phyloP scores from a whole-genome alignment of 2,113 vertebrate genomes.

The Emberiza fucata region DNA sequence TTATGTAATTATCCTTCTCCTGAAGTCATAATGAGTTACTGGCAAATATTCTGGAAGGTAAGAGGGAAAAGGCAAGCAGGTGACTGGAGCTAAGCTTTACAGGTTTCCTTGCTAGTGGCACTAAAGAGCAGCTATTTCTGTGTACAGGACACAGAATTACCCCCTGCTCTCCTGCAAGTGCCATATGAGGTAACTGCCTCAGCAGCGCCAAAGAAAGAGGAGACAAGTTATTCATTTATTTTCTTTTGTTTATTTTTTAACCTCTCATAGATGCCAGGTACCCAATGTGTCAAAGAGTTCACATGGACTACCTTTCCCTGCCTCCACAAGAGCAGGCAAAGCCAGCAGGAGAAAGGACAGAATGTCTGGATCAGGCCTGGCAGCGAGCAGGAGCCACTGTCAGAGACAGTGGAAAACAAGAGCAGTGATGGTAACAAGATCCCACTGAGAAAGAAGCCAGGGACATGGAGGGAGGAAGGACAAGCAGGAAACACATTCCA shows the following conservation, averaged over 20 bases:
- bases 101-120: neutral
- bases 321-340: neutral
- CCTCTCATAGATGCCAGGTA: neutral
- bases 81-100: neutral
- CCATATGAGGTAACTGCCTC: neutral
- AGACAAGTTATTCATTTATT: conserved; percentile 31
- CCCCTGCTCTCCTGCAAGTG: neutral
- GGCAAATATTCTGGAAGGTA: neutral
- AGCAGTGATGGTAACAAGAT: neutral
- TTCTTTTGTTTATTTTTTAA: conserved; percentile 36
- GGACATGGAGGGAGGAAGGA: neutral
- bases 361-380: neutral
- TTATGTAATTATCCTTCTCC: neutral
- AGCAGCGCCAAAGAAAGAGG: neutral
- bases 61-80: neutral
- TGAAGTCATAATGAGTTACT: neutral
- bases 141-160: neutral
- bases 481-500: neutral
- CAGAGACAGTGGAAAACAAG: neutral
- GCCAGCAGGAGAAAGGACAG: neutral
- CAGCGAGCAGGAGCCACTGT: neutral
- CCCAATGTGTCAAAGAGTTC: neutral
- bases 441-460: neutral
- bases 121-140: neutral
- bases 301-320: neutral